phyloP scores from a whole-genome alignment of 2,113 vertebrate genomes.

The Loxodonta africana region DNA sequence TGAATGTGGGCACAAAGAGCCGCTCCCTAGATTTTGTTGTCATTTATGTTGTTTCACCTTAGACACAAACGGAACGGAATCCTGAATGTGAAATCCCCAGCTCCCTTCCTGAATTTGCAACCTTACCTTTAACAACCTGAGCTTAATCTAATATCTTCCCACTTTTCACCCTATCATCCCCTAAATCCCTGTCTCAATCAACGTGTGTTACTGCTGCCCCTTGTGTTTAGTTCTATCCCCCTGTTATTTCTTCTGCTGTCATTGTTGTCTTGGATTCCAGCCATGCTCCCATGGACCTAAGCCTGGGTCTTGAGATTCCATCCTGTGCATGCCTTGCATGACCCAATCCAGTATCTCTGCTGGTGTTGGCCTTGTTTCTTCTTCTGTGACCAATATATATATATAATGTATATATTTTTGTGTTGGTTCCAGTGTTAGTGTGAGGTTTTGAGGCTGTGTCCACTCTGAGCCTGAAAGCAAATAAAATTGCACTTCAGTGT shows the following conservation, averaged over 20 bases:
- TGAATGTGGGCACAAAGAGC: conserved; percentile 75
- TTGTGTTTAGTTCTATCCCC: background rate
- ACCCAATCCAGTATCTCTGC: conserved; percentile 85
- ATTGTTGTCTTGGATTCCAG: conserved; percentile 70
- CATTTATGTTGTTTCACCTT: conserved; percentile 82
- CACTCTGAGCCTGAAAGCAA: conserved; percentile 89
- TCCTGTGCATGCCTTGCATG: conserved; percentile 92
- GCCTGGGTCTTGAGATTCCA: conserved; percentile 88
- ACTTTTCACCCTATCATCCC: conserved; percentile 69
- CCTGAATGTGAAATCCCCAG: conserved; percentile 84
- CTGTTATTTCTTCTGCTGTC: conserved; percentile 57
- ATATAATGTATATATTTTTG: conserved; percentile 68
- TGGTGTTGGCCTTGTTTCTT: conserved; percentile 86
- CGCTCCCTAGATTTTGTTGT: conserved; percentile 74
- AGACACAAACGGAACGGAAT: conserved; percentile 81
- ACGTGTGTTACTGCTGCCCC: background rate
- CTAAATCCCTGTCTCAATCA: conserved; percentile 67
- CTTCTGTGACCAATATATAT: conserved; percentile 82
- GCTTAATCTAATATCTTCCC: conserved; percentile 78
- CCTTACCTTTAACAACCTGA: conserved; percentile 79
- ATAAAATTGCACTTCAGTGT: conserved; percentile 86
- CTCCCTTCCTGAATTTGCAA: conserved; percentile 71
- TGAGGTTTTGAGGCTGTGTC: conserved; percentile 89
- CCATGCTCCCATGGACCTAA: conserved; percentile 73
- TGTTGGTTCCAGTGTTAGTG: conserved; percentile 89